These are phyloP conservation scores for Falcaria lacertinaria DNA, from an alignment of 2,888 invertebrate genomes.

Conservation along the genomic window DNA sequence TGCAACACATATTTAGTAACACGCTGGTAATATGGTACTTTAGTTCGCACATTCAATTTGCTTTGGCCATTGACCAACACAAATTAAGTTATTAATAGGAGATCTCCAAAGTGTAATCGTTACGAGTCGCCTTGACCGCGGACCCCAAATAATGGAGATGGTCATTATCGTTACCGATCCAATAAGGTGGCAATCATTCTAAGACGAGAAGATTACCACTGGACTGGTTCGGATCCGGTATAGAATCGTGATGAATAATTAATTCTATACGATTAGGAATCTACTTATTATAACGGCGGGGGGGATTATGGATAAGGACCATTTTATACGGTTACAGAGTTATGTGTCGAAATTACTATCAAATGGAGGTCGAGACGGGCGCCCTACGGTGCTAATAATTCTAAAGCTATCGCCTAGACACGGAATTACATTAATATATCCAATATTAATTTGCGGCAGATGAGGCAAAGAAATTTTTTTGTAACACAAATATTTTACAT, in stretches of 20 bases:
- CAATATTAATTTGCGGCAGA: slow-evolving; percentile 6
- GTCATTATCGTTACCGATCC: slow-evolving; percentile 25
- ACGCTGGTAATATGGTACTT: slow-evolving; percentile 10
- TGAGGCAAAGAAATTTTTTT: background rate
- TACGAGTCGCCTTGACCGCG: slow-evolving; percentile 37
- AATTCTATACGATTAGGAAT: slow-evolving; percentile 38
- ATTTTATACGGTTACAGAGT: slow-evolving; percentile 22
- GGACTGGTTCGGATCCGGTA: slow-evolving; percentile 50
- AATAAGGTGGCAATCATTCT: slow-evolving; percentile 27
- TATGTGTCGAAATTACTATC: slow-evolving; percentile 17
- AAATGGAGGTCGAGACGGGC: slow-evolving; percentile 11
- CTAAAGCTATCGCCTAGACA: slow-evolving; percentile 14
- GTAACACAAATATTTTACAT: too few species aligned
- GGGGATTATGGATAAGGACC: slow-evolving; percentile 27
- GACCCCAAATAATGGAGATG: slow-evolving; percentile 33
- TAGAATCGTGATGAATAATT: slow-evolving; percentile 43
- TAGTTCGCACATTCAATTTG: background rate
- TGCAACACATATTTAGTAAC: slow-evolving; percentile 19
- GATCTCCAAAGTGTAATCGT: slow-evolving; percentile 12
- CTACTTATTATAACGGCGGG: slow-evolving; percentile 39
- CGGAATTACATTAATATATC: slow-evolving; percentile 9
- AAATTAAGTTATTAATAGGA: slow-evolving; percentile 3
- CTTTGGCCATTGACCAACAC: background rate
- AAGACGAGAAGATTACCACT: slow-evolving; percentile 30
- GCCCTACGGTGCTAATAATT: slow-evolving; percentile 25